These are phyloP conservation scores for Pyrochroa serraticornis DNA, from an alignment of 2,888 invertebrate species.

Conservation along the genomic window DNA sequence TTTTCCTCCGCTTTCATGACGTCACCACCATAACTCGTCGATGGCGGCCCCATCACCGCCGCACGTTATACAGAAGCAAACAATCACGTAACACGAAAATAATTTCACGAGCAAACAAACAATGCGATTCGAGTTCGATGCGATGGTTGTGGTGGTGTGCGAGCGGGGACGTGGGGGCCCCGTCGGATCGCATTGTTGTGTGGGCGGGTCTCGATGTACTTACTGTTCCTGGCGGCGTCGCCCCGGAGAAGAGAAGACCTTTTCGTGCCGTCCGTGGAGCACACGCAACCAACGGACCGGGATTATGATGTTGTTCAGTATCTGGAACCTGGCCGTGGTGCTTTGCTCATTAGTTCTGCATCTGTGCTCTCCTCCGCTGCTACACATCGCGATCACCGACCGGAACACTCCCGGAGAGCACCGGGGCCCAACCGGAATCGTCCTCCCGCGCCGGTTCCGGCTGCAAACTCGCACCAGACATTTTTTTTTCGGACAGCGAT, in stretches of 20 bases:
- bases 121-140: constrained; percentile 21
- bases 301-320: constrained; percentile 50
- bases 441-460: no score
- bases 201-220: constrained; percentile 23
- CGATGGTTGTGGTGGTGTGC: constrained; percentile 6
- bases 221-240: constrained; percentile 9
- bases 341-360: constrained; percentile 52
- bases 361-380: constrained; percentile 40
- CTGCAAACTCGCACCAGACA: no score
- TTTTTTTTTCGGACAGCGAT: no score
- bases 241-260: neutral
- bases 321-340: constrained; percentile 41
- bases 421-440: no score
- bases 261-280: constrained; percentile 17
- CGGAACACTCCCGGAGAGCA: constrained; percentile 27
- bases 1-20: no score
- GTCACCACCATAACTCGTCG: neutral
- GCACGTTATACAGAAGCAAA: constrained; percentile 17
- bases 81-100: constrained; percentile 29
- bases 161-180: constrained; percentile 12
- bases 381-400: constrained; percentile 17
- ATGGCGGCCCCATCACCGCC: constrained; percentile 6
- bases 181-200: constrained; percentile 21
- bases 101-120: constrained; percentile 29
- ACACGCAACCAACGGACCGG: constrained; percentile 45